Base-by-base conservation (phyloP, 2,888 invertebrate species). In the Lampropteryx suffumata region DNA sequence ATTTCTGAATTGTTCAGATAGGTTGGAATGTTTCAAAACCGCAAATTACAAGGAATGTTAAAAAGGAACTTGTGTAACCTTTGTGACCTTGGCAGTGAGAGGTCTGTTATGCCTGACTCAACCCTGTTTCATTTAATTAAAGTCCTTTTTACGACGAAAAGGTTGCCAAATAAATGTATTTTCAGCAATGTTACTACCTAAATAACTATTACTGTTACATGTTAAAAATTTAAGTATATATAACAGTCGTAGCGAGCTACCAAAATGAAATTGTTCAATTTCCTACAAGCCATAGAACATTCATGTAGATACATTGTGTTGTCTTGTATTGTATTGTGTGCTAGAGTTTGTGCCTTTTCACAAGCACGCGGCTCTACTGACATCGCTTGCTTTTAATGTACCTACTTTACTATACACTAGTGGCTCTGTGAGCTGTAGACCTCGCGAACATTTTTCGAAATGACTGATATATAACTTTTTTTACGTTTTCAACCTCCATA, bases 21-120 rank as follows among this genome's bases (percentile, higher is more conserved):
- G 34, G 17, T 13, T 9, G 26, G 30, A 49, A 41, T 41, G 39
- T 46, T 42, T 10, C 27, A 10, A 27, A 37, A 17, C 32, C 45
- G 24, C 44, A 44, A 44, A 40, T 39, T 44, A 34, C 44, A 4
- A 9, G 37, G 37, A 35, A 35, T 32, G 41, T 32, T 40, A 28
- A 14, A 17, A 24, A 32, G 32, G 26, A 2, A 27, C 32, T 45
- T 24, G 13, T 6, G 11, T 14, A 36, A 29, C 12, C 17, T n/a
- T 30, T 10, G 7, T 34, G 34, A 50, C 50, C 50, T 50, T 50
- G 33, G 17, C 8, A 43, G 1, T 21, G 10, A 10, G 3, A 35
- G 34, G 28, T n/a, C 10, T 11, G 40, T 45, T 29, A 36, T 36
- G 24, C 2, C 9, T 21, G 11, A 45, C 13, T 13, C 4, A 34